Conservation (phyloP, 2,888 invertebrate genomes). For the Raillietiella orientalis region DNA sequence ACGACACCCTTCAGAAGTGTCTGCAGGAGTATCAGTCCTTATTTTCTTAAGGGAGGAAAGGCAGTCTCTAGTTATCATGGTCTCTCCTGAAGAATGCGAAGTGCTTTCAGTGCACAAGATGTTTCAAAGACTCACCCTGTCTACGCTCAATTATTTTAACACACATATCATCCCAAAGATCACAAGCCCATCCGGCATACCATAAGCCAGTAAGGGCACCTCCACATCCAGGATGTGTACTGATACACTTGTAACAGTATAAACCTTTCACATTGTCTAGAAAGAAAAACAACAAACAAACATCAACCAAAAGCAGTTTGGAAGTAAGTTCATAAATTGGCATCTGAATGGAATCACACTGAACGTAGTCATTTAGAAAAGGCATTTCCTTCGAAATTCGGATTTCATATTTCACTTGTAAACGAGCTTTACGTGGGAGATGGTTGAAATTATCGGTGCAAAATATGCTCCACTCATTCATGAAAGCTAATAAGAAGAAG, state of each 20-base stretch:
- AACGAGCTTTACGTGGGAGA: no score
- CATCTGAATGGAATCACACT: no score
- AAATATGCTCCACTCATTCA: no score
- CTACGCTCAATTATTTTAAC: slow-evolving; percentile 56
- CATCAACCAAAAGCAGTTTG: no score
- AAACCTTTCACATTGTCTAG: no score
- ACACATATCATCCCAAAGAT: slow-evolving; percentile 51
- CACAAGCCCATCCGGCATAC: slow-evolving; percentile 45
- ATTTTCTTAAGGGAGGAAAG: slow-evolving; percentile 39
- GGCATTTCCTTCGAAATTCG: no score
- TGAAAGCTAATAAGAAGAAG: no score
- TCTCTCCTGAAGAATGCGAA: slow-evolving; percentile 23
- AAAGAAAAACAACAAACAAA: no score
- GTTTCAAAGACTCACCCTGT: slow-evolving; percentile 25
- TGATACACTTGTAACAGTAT: slow-evolving; percentile 66
- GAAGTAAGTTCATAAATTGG: no score
- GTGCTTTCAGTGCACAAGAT: slow-evolving; percentile 1
- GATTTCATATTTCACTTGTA: no score
- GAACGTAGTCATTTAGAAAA: no score
- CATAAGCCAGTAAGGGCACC: slow-evolving; percentile 48
- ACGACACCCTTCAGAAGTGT: slow-evolving; percentile 66
- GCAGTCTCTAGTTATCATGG: slow-evolving; percentile 50
- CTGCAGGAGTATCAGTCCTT: slow-evolving; percentile 59
- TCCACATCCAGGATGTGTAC: slow-evolving; percentile 60
- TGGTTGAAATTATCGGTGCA: no score